These are phyloP conservation scores for Crotalus tigris DNA, from an alignment of 2,113 vertebrate species.

Conservation along the genomic window DNA sequence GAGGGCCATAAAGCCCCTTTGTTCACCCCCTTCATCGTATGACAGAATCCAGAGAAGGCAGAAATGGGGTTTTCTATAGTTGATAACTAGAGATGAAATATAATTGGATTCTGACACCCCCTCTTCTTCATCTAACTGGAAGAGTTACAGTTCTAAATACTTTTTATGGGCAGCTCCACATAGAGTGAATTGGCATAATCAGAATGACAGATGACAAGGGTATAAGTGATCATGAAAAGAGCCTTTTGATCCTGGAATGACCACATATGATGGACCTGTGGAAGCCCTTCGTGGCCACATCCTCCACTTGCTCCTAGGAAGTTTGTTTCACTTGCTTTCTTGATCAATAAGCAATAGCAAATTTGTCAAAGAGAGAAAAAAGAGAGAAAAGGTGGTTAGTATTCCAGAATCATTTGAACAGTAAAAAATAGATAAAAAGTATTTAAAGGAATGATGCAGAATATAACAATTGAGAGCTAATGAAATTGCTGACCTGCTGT, in stretches of 20 bases:
- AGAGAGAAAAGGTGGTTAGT: constrained; percentile 70
- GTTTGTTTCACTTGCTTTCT: constrained; percentile 72
- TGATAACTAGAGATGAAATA: no score
- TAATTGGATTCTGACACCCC: no score
- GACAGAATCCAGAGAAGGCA: no score
- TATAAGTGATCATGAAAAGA: neutral
- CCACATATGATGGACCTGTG: neutral
- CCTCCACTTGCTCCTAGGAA: constrained; percentile 21
- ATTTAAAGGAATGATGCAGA: constrained; percentile 74
- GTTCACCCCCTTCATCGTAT: no score
- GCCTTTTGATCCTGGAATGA: neutral
- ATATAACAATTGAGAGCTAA: constrained; percentile 74
- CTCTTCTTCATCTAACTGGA: neutral
- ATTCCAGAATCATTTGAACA: constrained; percentile 68
- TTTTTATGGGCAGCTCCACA: neutral
- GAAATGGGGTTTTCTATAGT: no score
- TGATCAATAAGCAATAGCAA: constrained; percentile 77
- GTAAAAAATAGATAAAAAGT: constrained; percentile 69
- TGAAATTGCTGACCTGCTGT: constrained; percentile 70
- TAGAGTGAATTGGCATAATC: neutral
- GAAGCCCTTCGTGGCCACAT: neutral
- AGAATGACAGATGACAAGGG: neutral
- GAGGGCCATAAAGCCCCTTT: no score
- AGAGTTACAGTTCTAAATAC: neutral
- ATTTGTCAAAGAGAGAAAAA: constrained; percentile 74